Evolutionary conservation across 2,888 invertebrate genomes (phyloP), one percentile per base, ranked within the genome.

Genomic region (Drosophila borealis): DNA sequence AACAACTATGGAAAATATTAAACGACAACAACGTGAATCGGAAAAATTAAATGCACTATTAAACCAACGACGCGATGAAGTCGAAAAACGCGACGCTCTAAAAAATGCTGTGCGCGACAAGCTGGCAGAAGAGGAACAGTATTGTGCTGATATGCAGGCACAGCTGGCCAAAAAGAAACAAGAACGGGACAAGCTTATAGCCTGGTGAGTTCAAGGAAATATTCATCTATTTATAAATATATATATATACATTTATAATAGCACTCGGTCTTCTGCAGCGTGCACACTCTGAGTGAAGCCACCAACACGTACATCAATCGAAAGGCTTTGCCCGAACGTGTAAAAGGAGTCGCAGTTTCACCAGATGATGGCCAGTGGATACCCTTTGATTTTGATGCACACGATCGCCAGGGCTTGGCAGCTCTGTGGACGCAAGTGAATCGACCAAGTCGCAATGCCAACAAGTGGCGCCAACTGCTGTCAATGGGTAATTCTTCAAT

Each of bases 271-370:
- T 29, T 8, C 19, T 62, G 17, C 51, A 86, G 86, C 53, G 70
- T 76, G 21, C 84, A 70, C 41, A 54, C 29, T 8, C 45, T 86
- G 11, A 77, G 77, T n/a, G 63, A 77, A 13, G 67, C 66, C 19
- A 82, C 77, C 25, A 80, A 73, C 9, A 86, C 67, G 1, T 77
- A 62, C 8, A 57, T 86, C 2, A 88, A 86, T 8, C 25, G 55
- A 0, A 65, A 49, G 0, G 74, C 72, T 5, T 44, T 86, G 49
- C 84, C 88, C 10, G 50, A 53, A 21, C 70, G 72, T n/a, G 14
- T 84, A 0, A 75, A 79, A 56, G 86, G 86, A 5, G 67, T 77
- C 19, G 46, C 62, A 9, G 49, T 74, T 13, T 19, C 63, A 13
- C 46, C 11, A 2, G 50, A 37, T 10, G 42, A 53, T n/a, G 57